Base-by-base conservation (phyloP, 2,113 vertebrate genomes). In the Perca fluviatilis region DNA sequence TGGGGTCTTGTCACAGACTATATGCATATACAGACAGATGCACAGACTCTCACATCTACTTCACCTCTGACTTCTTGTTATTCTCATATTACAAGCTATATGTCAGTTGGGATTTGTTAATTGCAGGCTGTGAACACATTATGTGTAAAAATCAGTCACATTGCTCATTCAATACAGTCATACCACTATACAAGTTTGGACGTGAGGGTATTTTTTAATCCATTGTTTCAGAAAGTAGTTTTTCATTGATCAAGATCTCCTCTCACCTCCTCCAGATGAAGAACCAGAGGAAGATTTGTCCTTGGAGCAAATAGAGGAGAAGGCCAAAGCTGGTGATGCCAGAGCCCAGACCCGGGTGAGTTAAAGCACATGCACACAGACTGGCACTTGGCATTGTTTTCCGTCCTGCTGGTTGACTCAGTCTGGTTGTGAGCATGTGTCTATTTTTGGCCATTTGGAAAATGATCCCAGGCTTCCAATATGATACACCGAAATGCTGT, bases 341-440 rank as follows among this genome's bases (percentile, higher is more conserved):
- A 96, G 96, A 90, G 97, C 97, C 40, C 98, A 99, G 90, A 95
- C 95, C 0, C 94, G 94, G 93, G 98, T 99, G 93, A 95, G 92
- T 79, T n/a, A 19, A 83, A 74, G 3, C 57, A 68, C 67, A 72
- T 74, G 33, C 78, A 50, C n/a, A 57, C 30, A 76, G 15, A 62
- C 43, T 19, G 15, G 25, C 68, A 72, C 83, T 84, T 84, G 80
- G 80, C 74, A 88, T 86, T 86, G 87, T 91, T 86, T 66, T 84
- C 46, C 68, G 30, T 65, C 76, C 58, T 53, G 78, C 79, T 86
- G 60, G 68, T 47, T 80, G 43, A 81, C 82, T 78, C 84, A 54
- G 86, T 82, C 72, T 87, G 69, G 64, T 47, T 83, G 27, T 65
- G 75, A 76, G 74, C 61, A 6, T 57, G 64, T 51, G 54, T 78